phyloP scores from a whole-genome alignment of 2,888 invertebrate species.

The Automeris io region DNA sequence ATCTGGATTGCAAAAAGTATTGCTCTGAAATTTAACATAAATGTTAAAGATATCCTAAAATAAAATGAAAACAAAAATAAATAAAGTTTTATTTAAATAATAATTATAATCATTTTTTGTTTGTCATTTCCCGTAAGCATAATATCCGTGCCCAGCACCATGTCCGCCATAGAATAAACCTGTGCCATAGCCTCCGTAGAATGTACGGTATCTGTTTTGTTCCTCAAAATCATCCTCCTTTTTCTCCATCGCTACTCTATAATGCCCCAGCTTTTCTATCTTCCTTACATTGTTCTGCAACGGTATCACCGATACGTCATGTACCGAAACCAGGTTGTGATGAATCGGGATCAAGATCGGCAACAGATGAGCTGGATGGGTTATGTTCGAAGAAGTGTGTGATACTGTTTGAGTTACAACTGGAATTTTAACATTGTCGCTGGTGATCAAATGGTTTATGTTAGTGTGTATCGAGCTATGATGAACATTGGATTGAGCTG shows the following conservation, averaged over 20 bases:
- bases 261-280: slow-evolving; percentile 29
- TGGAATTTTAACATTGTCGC: slow-evolving; percentile 33
- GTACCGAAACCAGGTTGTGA: slow-evolving; percentile 44
- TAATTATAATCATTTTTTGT: neutral
- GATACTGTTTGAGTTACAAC: slow-evolving; percentile 35
- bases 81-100: neutral
- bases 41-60: no score
- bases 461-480: slow-evolving; percentile 34
- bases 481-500: slow-evolving; percentile 38
- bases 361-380: slow-evolving; percentile 32
- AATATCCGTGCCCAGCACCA: slow-evolving; percentile 39
- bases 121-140: neutral
- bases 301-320: slow-evolving; percentile 59
- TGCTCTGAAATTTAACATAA: no score
- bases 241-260: slow-evolving; percentile 30
- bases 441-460: slow-evolving; percentile 29
- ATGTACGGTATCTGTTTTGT: slow-evolving; percentile 42
- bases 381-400: slow-evolving; percentile 33
- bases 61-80: neutral
- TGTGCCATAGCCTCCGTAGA: slow-evolving; percentile 57
- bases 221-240: slow-evolving; percentile 38
- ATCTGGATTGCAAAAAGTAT: no score
- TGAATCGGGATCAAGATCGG: slow-evolving; percentile 42
- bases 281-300: slow-evolving; percentile 35
- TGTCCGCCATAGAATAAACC: slow-evolving; percentile 60